A percentile compares a stretch with the other conserved stretches of the same genome.
These are phyloP conservation scores for Trichechus manatus DNA, from an alignment of 2,113 vertebrate species.

Conservation along the genomic window DNA sequence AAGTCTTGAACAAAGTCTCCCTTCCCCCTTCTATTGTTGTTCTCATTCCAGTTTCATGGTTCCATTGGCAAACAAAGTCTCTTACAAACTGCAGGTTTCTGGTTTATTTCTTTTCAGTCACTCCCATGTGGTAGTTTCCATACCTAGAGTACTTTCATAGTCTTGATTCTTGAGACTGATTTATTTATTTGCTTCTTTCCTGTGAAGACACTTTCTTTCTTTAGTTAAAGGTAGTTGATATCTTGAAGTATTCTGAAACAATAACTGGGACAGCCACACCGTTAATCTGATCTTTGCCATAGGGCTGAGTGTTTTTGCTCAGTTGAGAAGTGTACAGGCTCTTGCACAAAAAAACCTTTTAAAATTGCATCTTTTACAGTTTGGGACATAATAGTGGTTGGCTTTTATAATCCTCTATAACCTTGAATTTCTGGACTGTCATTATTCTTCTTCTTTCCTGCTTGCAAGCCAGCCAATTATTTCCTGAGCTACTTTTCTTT, in stretches of 20 bases:
- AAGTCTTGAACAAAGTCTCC: not conserved
- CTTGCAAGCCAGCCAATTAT: conserved; percentile 14
- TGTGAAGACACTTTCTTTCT: not conserved
- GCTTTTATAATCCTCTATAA: not conserved
- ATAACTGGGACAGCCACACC: accelerated
- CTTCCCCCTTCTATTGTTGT: not conserved
- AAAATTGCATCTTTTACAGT: not conserved
- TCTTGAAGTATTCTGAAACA: not conserved
- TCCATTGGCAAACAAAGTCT: conserved; percentile 27
- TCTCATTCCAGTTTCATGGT: not conserved
- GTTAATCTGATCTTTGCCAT: not conserved
- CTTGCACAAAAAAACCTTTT: not conserved
- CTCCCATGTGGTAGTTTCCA: not conserved
- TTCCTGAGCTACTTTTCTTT: not conserved
- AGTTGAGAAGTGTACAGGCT: accelerated
- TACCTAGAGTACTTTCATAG: not conserved
- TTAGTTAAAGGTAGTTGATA: not conserved
- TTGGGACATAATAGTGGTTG: not conserved
- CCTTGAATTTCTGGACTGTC: not conserved
- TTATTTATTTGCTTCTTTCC: not conserved
- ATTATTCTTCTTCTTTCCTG: not conserved
- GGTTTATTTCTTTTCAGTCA: conserved; percentile 21
- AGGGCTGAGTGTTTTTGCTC: not conserved
- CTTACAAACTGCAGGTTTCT: not conserved
- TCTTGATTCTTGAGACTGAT: not conserved